These are phyloP conservation scores for Sarcophaga variegata DNA, from an alignment of 2,888 invertebrate genomes.

Conservation along the genomic window DNA sequence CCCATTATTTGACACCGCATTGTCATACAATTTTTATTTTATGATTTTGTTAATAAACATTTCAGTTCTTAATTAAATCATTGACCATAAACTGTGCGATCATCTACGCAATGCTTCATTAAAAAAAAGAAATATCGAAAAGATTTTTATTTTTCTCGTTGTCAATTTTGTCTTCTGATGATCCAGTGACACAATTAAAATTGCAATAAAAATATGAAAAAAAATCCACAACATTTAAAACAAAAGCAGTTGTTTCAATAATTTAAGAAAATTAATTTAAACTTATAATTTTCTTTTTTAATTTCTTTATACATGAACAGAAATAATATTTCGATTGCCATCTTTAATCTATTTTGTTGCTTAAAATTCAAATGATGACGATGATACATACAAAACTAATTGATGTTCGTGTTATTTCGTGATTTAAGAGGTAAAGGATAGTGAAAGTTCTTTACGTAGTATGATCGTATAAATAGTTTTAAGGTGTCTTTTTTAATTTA, in stretches of 20 bases:
- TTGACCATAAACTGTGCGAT: conserved; percentile 31
- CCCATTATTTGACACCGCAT: background rate
- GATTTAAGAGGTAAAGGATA: conserved; percentile 59
- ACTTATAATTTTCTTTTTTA: background rate
- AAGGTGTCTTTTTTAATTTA: conserved; percentile 7
- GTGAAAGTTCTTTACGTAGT: conserved; percentile 66
- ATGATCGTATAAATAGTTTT: conserved; percentile 31
- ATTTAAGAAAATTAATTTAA: conserved; percentile 9
- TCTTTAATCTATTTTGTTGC: background rate
- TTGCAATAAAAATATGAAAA: background rate
- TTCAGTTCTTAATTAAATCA: conserved; percentile 43
- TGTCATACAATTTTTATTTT: conserved; percentile 12
- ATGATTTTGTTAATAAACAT: conserved; percentile 29
- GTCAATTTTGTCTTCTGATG: conserved; percentile 11
- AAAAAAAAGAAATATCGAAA: conserved; percentile 43
- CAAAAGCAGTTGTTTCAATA: conserved; percentile 49
- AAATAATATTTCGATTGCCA: background rate
- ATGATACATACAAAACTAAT: conserved; percentile 19
- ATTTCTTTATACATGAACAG: background rate
- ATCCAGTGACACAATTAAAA: conserved; percentile 60
- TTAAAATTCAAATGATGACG: conserved; percentile 21
- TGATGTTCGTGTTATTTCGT: background rate
- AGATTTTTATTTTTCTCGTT: conserved; percentile 12
- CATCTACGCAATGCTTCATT: conserved; percentile 40
- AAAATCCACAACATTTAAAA: background rate